These are phyloP conservation scores for Coreius guichenoti DNA, from an alignment of 2,797 vertebrate species.

Conservation along the genomic window DNA sequence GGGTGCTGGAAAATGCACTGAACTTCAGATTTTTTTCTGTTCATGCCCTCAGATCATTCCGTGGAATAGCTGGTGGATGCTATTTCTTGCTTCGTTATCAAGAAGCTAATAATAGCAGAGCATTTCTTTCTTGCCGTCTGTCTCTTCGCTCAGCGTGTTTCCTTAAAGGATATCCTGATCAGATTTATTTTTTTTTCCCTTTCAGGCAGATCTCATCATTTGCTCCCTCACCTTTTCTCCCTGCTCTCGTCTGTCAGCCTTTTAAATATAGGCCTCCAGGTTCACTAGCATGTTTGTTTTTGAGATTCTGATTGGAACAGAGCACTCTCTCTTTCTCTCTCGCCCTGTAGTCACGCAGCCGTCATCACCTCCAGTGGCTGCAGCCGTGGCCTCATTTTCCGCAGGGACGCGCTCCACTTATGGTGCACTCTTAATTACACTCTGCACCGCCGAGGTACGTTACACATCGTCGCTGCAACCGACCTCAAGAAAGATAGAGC, in stretches of 20 bases:
- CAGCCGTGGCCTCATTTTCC: constrained; percentile 60
- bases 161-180: constrained; percentile 76
- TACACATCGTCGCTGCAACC: constrained; percentile 57
- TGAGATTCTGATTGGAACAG: constrained; percentile 40
- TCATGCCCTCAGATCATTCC: constrained; percentile 14
- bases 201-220: constrained; percentile 57
- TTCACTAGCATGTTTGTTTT: constrained; percentile 40
- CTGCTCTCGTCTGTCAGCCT: constrained; percentile 30
- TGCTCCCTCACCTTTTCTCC: constrained; percentile 30
- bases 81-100: constrained; percentile 68
- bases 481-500: constrained; percentile 57
- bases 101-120: constrained; percentile 76
- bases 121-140: constrained; percentile 63
- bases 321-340: constrained; percentile 52
- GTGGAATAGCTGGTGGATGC: constrained; percentile 31
- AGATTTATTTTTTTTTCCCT: constrained; percentile 67
- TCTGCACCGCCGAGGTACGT: constrained; percentile 60
- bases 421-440: constrained; percentile 70
- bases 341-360: constrained; percentile 29
- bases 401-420: constrained; percentile 68
- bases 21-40: constrained; percentile 19
- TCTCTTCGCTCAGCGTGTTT: constrained; percentile 56
- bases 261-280: constrained; percentile 42
- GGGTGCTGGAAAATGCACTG: constrained; percentile 10
- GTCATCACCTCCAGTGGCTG: constrained; percentile 55